Evolutionary conservation across 2,888 invertebrate genomes (phyloP).

Genomic region (Pteria penguin): DNA sequence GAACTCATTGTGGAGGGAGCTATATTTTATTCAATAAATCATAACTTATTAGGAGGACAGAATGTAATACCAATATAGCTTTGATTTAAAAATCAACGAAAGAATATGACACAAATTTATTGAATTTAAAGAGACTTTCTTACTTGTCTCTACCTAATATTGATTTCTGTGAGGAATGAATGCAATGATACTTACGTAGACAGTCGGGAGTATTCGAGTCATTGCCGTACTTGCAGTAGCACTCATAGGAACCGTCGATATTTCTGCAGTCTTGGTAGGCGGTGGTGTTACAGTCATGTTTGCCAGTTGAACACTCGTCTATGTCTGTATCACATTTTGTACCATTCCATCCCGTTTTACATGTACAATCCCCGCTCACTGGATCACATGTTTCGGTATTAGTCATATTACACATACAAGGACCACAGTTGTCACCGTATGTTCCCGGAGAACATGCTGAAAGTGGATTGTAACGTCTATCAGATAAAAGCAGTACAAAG

Average conservation of each 20-base stretch:
- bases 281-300: neutral
- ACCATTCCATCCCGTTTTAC: constrained; percentile 53
- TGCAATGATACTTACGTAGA: neutral
- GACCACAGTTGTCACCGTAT: constrained; percentile 68
- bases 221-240: constrained; percentile 1
- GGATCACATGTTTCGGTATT: constrained; percentile 50
- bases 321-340: constrained; percentile 50
- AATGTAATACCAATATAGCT: too few species aligned
- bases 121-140: too few species aligned
- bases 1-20: too few species aligned
- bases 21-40: too few species aligned
- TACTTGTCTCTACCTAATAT: too few species aligned
- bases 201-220: neutral
- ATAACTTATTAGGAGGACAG: too few species aligned
- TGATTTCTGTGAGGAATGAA: too few species aligned
- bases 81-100: too few species aligned
- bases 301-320: constrained; percentile 47
- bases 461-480: too few species aligned
- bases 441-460: constrained; percentile 61
- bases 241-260: neutral
- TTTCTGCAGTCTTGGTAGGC: neutral
- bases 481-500: too few species aligned
- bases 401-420: constrained; percentile 64
- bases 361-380: constrained; percentile 48
- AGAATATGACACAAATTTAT: too few species aligned